Evolutionary conservation across 2,888 invertebrate species (phyloP), one percentile per base, ranked within the genome.

Genomic region (Ormyrus rosae): DNA sequence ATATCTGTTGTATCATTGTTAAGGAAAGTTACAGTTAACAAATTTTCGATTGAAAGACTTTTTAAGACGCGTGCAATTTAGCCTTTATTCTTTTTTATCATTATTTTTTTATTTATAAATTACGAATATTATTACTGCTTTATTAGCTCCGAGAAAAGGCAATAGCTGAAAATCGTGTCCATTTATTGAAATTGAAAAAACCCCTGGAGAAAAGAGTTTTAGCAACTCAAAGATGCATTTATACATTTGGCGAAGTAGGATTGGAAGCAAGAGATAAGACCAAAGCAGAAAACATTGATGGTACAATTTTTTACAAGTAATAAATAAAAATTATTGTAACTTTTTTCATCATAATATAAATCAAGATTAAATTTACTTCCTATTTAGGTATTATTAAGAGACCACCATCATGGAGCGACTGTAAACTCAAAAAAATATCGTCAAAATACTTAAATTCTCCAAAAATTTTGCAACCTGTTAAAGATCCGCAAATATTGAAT

Each of bases 191-290:
- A 19, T 13, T 75, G 2, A 71, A 70, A 60, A 58, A 34, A 34
- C 13, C 55, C 6, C 9, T 10, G n/a, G 10, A 63, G 1, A 74
- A 75, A 9, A 67, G 72, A 7, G 69, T 80, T 63, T 58, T 78
- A 11, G 82, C 82, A 2, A 75, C 82, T 8, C 65, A 74, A 34
- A 80, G 72, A 60, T 78, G n/a, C 48, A 46, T 78, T 34, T 82
- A 80, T 46, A 72, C 72, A 7, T 80, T 80, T 51, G 75, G 64
- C 45, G 80, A 67, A 34, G 7, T 65, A 11, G 58, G 10, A 8
- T 48, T n/a, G 11, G 45, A 65, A 3, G 4, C 7, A 13, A 58
- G 19, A 1, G 13, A 46, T 9, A 11, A 13, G 5, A 69, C 71
- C 8, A 60, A 75, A 51, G 75, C 67, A 48, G 51, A 7, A 19